Conservation (phyloP, 2,888 invertebrate species). For the Pogonocherus hispidulus region DNA sequence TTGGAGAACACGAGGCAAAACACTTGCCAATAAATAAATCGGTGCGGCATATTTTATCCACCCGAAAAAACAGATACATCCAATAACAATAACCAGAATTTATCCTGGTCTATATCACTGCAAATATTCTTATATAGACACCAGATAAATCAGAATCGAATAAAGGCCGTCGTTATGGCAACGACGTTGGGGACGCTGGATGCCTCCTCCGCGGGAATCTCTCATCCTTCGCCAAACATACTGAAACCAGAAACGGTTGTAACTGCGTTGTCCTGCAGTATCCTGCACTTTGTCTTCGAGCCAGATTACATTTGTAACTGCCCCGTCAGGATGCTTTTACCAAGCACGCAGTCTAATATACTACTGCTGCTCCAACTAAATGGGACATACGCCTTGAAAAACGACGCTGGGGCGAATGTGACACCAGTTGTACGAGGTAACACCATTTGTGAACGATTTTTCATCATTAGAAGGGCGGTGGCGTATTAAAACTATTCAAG, state of each 20-base stretch:
- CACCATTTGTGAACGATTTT: slow-evolving; percentile 20
- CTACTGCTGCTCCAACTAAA: slow-evolving; percentile 3
- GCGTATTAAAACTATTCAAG: not conserved
- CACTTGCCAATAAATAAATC: slow-evolving; percentile 32
- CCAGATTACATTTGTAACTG: slow-evolving; percentile 38
- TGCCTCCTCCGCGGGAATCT: slow-evolving; percentile 46
- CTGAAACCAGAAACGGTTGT: not conserved
- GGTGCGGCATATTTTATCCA: slow-evolving; percentile 26
- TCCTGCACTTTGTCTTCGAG: slow-evolving; percentile 28
- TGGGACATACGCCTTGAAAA: slow-evolving; percentile 26
- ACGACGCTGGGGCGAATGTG: slow-evolving; percentile 5
- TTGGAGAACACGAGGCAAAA: slow-evolving; percentile 20
- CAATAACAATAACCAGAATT: slow-evolving; percentile 48
- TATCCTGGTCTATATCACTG: slow-evolving; percentile 33
- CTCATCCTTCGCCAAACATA: slow-evolving; percentile 27
- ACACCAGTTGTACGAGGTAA: not conserved
- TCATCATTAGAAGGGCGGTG: slow-evolving; percentile 4
- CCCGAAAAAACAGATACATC: slow-evolving; percentile 42
- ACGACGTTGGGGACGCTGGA: slow-evolving; percentile 56
- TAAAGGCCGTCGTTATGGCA: slow-evolving; percentile 57
- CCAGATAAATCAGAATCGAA: slow-evolving; percentile 56
- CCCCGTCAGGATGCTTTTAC: slow-evolving; percentile 39
- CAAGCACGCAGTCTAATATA: slow-evolving; percentile 12
- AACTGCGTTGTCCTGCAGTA: not conserved
- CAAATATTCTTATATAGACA: slow-evolving; percentile 41